phyloP scores from a whole-genome alignment of 2,888 invertebrate species.

The Trilocha varians region DNA sequence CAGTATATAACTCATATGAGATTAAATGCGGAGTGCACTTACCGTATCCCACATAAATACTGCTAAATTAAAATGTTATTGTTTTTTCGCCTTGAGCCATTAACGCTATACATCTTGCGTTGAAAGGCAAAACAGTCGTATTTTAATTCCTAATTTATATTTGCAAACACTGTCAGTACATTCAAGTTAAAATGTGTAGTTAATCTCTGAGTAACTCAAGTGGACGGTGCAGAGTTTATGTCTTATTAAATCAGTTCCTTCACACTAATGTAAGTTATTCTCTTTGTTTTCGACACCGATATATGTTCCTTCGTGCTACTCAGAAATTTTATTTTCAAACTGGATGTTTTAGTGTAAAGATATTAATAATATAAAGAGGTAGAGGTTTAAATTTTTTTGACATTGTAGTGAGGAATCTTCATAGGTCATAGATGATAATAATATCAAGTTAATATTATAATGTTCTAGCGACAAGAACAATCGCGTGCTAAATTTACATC shows the following conservation, averaged over 20 bases:
- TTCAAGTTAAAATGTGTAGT: slow-evolving; percentile 34
- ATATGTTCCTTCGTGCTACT: background rate
- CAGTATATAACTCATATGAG: background rate
- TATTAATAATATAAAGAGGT: too few species aligned
- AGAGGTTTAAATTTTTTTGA: too few species aligned
- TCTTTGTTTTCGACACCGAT: slow-evolving; percentile 52
- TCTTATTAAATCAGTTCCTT: slow-evolving; percentile 66
- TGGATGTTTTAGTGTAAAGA: too few species aligned
- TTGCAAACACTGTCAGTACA: slow-evolving; percentile 32
- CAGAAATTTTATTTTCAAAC: background rate
- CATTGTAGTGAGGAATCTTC: too few species aligned
- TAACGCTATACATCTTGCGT: slow-evolving; percentile 36
- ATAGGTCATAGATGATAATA: too few species aligned
- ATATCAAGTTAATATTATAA: too few species aligned
- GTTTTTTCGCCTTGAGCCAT: slow-evolving; percentile 21
- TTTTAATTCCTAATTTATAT: slow-evolving; percentile 51
- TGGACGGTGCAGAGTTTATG: slow-evolving; percentile 59
- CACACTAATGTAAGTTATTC: slow-evolving; percentile 55
- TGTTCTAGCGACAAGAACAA: too few species aligned
- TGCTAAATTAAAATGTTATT: slow-evolving; percentile 10
- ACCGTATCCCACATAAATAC: background rate
- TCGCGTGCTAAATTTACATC: too few species aligned
- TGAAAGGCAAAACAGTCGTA: slow-evolving; percentile 38
- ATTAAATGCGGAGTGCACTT: background rate
- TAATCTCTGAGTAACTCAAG: slow-evolving; percentile 52